Base-by-base conservation (phyloP, 2,113 vertebrate species). In the Alethe diademata region DNA sequence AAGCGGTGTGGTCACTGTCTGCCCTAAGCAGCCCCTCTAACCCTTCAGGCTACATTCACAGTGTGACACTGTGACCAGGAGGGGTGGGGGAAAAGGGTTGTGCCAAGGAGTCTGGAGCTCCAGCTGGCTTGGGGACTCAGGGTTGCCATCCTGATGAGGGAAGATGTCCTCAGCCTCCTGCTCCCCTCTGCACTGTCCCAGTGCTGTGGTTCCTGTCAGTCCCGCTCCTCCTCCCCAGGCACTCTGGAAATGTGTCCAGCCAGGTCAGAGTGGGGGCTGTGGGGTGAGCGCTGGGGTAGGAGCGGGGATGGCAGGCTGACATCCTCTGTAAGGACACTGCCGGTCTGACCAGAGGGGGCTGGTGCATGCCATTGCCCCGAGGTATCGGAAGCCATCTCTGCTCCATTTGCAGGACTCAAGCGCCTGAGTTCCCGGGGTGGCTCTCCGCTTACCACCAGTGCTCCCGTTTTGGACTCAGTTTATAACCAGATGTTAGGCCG, bases 401-500 rank as follows among this genome's bases (percentile, higher is more conserved):
- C 96, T 97, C 95, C 96, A 96, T 97, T 97, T 97, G 72, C 96
- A 97, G 96, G 96, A 96, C 94, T 93, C 95, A 89, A 96, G 95
- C 91, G 89, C 93, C 96, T 97, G 96, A 97, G 94, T 81, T 97
- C 76, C 95, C 76, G 94, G 91, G 94, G 92, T 93, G 96, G 91
- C 96, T 96, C 93, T 95, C 92, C 70, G 78, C 94, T 97, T 95
- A 81, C 91, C 93, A 91, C 29, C 95, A 95, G 57, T 95, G 96
- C 89, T 96, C 94, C 96, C 31, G 95, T 89, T 97, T 95, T 61
- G 95, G 96, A 97, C 93, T 95, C 94, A 95, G 93, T 97, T 97
- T 92, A 97, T 93, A 96, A 97, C 96, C 96, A 92, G 96, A 97
- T 97, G 96, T 97, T 97, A 97, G 96, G 96, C 96, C 96, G 96